Conservation (phyloP, 2,113 vertebrate genomes). For the Phalacrocorax carbo region DNA sequence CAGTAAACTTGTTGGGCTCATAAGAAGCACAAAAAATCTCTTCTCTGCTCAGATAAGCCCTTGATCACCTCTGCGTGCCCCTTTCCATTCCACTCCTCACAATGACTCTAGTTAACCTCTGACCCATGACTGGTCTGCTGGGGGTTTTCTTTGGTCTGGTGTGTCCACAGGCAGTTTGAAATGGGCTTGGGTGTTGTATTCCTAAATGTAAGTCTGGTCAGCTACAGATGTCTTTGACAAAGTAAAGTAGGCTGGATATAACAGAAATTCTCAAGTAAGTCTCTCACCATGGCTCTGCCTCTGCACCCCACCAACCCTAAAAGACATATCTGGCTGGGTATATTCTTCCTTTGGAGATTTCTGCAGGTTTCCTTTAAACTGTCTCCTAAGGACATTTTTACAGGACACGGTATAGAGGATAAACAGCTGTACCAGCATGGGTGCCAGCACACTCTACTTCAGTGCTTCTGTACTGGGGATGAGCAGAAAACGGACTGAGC, state of each 20-base stretch:
- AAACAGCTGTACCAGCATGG: neutral
- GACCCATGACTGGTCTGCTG: neutral
- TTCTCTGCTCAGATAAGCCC: neutral
- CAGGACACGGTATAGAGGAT: neutral
- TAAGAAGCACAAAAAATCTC: neutral
- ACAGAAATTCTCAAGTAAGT: neutral
- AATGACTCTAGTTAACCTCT: neutral
- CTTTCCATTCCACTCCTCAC: neutral
- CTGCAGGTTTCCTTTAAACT: neutral
- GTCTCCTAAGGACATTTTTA: neutral
- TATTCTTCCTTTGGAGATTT: neutral
- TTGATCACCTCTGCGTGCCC: neutral
- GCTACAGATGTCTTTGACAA: neutral
- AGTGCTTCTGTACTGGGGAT: neutral
- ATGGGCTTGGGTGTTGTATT: neutral
- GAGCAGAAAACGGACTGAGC: neutral
- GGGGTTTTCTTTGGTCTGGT: neutral
- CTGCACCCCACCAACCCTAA: rapidly evolving
- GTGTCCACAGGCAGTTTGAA: neutral
- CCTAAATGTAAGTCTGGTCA: neutral
- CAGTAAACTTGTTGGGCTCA: neutral
- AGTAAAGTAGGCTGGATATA: neutral
- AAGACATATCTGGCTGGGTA: neutral
- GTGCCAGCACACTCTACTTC: neutral
- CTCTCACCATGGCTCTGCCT: neutral